A percentile compares a stretch with the other conserved stretches of the same genome.
phyloP scores from a whole-genome alignment of 35 echinoderm and acorn worm species.

The Acanthaster planci region DNA sequence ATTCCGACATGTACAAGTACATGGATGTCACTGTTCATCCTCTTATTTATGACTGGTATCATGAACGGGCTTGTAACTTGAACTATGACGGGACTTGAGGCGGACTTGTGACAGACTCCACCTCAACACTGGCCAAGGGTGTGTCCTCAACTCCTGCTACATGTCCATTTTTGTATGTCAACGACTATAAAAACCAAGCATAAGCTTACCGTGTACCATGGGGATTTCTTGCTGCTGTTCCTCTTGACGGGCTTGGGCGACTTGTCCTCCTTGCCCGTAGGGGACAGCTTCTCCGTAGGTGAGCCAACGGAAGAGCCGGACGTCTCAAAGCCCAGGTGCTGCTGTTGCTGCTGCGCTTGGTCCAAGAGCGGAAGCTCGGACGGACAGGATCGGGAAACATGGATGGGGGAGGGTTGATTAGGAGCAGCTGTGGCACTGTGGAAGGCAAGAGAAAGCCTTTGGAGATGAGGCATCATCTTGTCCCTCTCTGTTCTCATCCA shows the following conservation, averaged over 20 bases:
- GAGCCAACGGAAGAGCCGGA: not conserved
- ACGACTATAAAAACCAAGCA: not conserved
- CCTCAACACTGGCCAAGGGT: too few species aligned
- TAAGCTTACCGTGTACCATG: slow-evolving; percentile 86
- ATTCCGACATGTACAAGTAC: too few species aligned
- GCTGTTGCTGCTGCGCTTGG: not conserved
- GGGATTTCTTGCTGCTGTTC: slow-evolving; percentile 57
- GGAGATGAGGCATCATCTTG: too few species aligned
- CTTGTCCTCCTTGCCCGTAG: slow-evolving; percentile 33
- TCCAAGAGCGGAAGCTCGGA: not conserved
- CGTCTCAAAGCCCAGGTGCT: not conserved
- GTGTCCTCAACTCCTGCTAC: too few species aligned
- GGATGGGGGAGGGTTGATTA: not conserved
- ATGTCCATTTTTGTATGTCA: too few species aligned
- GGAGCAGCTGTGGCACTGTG: not conserved
- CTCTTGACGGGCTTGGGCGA: slow-evolving; percentile 77
- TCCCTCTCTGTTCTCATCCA: too few species aligned
- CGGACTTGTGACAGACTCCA: too few species aligned
- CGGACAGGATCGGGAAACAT: not conserved
- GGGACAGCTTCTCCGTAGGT: not conserved
- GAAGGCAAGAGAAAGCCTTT: not conserved
- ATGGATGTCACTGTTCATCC: too few species aligned
- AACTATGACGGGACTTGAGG: too few species aligned
- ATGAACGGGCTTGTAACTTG: too few species aligned
- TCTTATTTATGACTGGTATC: too few species aligned